phyloP scores from a whole-genome alignment of 2,888 invertebrate species.

The Drosophila neonasuta region DNA sequence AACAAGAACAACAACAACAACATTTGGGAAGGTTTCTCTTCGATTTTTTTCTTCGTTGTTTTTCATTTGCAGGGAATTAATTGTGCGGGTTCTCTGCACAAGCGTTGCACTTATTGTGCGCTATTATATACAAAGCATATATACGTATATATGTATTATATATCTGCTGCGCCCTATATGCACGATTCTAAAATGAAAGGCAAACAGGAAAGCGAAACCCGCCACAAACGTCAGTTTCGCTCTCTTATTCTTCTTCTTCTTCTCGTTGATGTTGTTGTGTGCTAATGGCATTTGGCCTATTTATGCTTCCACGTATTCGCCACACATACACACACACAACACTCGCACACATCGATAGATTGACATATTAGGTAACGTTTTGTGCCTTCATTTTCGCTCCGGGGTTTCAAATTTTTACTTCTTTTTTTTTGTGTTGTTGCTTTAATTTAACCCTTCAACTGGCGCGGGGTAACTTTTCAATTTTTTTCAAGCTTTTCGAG shows the following conservation, averaged over 20 bases:
- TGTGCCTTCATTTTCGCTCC: conserved; percentile 42
- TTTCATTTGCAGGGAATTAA: conserved; percentile 62
- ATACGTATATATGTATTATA: conserved; percentile 7
- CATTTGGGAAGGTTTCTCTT: conserved; percentile 23
- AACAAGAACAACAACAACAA: neutral
- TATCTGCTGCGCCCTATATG: conserved; percentile 9
- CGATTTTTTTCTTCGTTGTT: conserved; percentile 26
- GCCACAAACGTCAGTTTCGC: conserved; percentile 49
- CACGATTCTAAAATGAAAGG: conserved; percentile 24
- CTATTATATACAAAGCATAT: neutral
- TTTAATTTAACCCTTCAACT: conserved; percentile 59
- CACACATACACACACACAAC: conserved; percentile 12
- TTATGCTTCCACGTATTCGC: conserved; percentile 77
- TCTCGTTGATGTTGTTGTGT: conserved; percentile 30
- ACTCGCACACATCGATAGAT: conserved; percentile 17
- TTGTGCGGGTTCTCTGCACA: conserved; percentile 69
- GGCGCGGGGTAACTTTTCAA: conserved; percentile 54
- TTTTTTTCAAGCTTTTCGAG: conserved; percentile 15
- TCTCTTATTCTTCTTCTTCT: conserved; percentile 14
- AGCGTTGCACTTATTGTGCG: conserved; percentile 36
- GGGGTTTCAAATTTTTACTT: conserved; percentile 56
- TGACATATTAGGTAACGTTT: conserved; percentile 65
- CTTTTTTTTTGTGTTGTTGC: conserved; percentile 10
- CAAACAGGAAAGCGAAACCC: conserved; percentile 61
- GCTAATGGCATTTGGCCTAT: conserved; percentile 81